These are phyloP conservation scores for Leucoraja ocellata DNA, from an alignment of 2,797 vertebrate genomes.

Conservation along the genomic window DNA sequence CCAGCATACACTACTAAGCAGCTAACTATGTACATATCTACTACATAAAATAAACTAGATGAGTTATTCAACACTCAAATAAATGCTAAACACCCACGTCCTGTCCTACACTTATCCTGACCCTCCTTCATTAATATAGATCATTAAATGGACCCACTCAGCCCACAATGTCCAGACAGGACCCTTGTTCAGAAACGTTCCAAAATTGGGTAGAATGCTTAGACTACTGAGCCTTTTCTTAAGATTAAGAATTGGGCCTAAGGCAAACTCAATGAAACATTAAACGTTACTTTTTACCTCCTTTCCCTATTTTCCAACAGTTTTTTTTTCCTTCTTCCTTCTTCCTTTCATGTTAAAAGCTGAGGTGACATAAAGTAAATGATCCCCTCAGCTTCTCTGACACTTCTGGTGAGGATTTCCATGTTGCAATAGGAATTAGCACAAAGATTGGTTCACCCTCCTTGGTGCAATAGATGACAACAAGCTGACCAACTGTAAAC, in stretches of 20 bases:
- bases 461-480: neutral
- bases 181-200: too few relatives aligned
- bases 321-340: neutral
- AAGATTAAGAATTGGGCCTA: neutral
- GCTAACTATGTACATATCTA: too few relatives aligned
- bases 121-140: too few relatives aligned
- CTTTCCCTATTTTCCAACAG: neutral
- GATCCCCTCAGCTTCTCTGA: neutral
- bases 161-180: too few relatives aligned
- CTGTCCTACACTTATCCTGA: too few relatives aligned
- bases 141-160: too few relatives aligned
- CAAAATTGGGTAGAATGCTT: too few relatives aligned
- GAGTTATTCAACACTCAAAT: too few relatives aligned
- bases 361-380: neutral
- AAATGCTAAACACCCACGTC: too few relatives aligned
- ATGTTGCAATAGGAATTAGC: neutral
- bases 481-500: neutral
- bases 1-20: too few relatives aligned
- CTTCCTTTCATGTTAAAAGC: neutral
- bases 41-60: too few relatives aligned
- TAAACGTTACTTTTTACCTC: neutral
- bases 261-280: neutral
- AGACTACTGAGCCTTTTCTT: neutral
- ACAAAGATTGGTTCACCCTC: neutral
- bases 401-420: neutral